A percentile compares a stretch with the other conserved stretches of the same genome.
Conservation (phyloP, 1,140 invertebrate genomes). For the Caerostris darwini region DNA sequence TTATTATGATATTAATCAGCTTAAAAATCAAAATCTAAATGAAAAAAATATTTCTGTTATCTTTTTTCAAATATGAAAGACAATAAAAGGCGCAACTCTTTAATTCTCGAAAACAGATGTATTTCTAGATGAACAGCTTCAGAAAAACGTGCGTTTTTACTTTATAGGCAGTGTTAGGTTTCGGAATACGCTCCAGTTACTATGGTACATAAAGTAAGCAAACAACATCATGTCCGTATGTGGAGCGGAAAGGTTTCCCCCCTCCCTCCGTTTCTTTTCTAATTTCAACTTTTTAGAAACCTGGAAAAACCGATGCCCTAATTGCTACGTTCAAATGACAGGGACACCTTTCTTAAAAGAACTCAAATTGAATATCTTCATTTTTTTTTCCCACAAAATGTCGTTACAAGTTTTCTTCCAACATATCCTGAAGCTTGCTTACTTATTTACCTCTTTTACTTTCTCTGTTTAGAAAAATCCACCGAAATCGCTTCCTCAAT, state of each 20-base stretch:
- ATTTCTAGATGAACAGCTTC: not conserved
- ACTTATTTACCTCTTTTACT: not conserved
- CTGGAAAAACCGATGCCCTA: constrained; percentile 62
- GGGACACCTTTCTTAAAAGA: constrained; percentile 1
- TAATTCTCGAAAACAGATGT: not conserved
- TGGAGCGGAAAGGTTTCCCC: constrained; percentile 63
- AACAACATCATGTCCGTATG: constrained; percentile 57
- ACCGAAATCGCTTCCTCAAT: not conserved
- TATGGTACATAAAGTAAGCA: constrained; percentile 45
- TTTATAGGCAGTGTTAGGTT: not conserved
- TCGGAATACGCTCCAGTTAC: constrained; percentile 53
- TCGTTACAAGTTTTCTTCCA: not conserved
- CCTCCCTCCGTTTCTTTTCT: constrained; percentile 31
- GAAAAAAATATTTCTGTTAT: not conserved
- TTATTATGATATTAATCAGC: too few relatives aligned
- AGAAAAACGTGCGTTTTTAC: not conserved
- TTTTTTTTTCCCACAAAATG: not conserved
- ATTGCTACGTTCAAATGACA: constrained; percentile 12
- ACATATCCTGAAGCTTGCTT: constrained; percentile 4
- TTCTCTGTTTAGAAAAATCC: not conserved
- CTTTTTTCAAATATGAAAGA: not conserved
- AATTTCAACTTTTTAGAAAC: constrained; percentile 52
- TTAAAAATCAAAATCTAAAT: not conserved
- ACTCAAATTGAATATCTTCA: not conserved
- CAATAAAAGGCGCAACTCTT: not conserved